These are phyloP conservation scores for Myotis vivesi DNA, from an alignment of 2,797 vertebrate genomes.

Conservation along the genomic window DNA sequence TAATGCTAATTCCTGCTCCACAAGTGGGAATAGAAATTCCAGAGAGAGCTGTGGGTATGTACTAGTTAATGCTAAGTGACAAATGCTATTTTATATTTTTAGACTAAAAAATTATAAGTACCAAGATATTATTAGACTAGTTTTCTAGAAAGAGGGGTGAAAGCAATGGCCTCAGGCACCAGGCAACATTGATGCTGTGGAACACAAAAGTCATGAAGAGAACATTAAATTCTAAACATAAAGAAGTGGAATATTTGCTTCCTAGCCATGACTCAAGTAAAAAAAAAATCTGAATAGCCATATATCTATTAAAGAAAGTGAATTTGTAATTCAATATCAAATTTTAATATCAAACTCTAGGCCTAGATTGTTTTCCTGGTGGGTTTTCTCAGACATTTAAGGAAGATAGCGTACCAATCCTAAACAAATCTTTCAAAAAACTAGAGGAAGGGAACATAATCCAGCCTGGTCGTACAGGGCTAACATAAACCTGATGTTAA, in stretches of 20 bases:
- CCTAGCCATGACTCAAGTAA: not conserved
- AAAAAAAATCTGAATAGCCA: not conserved
- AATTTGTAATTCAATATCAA: not conserved
- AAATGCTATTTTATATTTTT: constrained; percentile 4
- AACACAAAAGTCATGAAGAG: not conserved
- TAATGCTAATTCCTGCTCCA: not conserved
- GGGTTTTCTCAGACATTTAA: not conserved
- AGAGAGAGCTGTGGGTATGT: not conserved
- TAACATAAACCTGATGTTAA: not conserved
- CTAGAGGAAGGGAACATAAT: not conserved
- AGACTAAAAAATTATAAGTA: not conserved
- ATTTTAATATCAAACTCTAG: not conserved
- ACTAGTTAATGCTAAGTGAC: not conserved
- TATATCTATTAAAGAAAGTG: not conserved
- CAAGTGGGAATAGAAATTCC: not conserved
- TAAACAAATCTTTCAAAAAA: not conserved
- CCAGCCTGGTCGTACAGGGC: not conserved
- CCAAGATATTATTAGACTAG: not conserved
- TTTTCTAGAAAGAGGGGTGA: not conserved
- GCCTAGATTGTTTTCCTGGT: not conserved
- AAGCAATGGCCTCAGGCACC: not conserved
- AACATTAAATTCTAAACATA: not conserved
- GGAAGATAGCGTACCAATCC: not conserved
- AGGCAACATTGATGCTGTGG: not conserved
- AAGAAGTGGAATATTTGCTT: not conserved